These are phyloP conservation scores for Girardia tigrina DNA, from an alignment of 2,888 invertebrate species.

Conservation along the genomic window DNA sequence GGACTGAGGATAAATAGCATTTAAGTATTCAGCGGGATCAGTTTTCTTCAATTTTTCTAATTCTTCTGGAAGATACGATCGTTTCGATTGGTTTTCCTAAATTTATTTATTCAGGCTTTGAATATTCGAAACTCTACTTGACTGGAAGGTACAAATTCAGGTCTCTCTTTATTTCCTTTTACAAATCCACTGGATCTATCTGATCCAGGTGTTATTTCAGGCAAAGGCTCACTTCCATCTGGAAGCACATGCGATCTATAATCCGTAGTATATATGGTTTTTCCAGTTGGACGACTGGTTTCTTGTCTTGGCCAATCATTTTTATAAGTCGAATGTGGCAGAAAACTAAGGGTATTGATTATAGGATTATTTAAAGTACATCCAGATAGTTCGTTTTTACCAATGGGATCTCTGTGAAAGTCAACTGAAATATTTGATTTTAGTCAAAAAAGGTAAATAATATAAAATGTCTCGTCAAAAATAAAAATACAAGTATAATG, in stretches of 20 bases:
- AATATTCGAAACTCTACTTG: background rate
- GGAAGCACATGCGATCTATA: background rate
- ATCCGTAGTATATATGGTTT: background rate
- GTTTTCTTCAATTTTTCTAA: background rate
- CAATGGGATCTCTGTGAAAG: background rate
- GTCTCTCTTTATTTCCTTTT: background rate
- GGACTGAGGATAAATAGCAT: background rate
- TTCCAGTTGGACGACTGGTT: background rate
- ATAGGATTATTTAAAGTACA: background rate
- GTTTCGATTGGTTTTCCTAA: background rate
- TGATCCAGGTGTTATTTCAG: background rate
- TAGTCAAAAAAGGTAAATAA: too few species aligned
- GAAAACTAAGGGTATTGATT: background rate
- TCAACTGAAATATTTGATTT: background rate
- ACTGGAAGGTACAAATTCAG: background rate
- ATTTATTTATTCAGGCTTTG: background rate
- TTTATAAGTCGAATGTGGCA: background rate
- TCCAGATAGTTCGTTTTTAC: background rate
- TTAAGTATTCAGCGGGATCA: background rate
- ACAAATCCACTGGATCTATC: constrained; percentile 1
- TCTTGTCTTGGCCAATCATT: constrained; percentile 8
- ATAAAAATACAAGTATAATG: too few species aligned
- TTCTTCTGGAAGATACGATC: background rate
- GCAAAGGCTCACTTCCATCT: background rate
- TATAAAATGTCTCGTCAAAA: too few species aligned